phyloP scores from a whole-genome alignment of 2,888 invertebrate genomes.

The Blastobasis adustella region DNA sequence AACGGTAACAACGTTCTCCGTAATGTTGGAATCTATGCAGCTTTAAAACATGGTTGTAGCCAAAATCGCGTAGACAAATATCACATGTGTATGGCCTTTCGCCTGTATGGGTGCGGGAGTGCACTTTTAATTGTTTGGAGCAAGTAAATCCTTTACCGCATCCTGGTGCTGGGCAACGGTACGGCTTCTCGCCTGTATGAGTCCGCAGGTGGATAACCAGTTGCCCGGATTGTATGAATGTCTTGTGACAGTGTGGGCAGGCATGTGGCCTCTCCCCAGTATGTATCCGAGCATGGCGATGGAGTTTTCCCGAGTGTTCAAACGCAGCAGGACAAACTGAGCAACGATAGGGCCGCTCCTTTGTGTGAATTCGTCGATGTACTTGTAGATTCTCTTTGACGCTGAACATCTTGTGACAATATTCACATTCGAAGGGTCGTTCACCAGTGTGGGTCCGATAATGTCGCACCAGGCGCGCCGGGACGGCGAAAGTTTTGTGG shows the following conservation, averaged over 20 bases:
- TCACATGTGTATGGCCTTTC: conserved; percentile 94
- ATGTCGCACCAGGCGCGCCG: conserved; percentile 88
- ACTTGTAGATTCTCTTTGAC: conserved; percentile 95
- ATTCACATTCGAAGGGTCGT: conserved; percentile 93
- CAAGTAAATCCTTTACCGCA: conserved; percentile 95
- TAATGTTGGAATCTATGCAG: conserved; percentile 93
- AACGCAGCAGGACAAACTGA: conserved; percentile 91
- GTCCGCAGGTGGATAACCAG: conserved; percentile 93
- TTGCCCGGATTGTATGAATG: conserved; percentile 93
- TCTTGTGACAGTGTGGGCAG: conserved; percentile 90
- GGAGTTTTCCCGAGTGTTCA: conserved; percentile 92
- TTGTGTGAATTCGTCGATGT: conserved; percentile 91
- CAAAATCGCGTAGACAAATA: conserved; percentile 92
- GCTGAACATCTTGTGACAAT: conserved; percentile 93
- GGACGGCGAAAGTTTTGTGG: conserved; percentile 92
- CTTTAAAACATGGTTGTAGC: conserved; percentile 93
- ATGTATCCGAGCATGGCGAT: conserved; percentile 93
- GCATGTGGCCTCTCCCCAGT: conserved; percentile 93
- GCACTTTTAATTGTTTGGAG: conserved; percentile 93
- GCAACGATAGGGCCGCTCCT: conserved; percentile 93
- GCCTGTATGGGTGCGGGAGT: conserved; percentile 92
- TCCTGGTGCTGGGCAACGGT: conserved; percentile 84
- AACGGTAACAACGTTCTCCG: conserved; percentile 93
- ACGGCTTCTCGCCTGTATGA: conserved; percentile 92
- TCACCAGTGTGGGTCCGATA: conserved; percentile 94